phyloP scores from a whole-genome alignment of 2,797 vertebrate species.

The Rhinatrema bivittatum region DNA sequence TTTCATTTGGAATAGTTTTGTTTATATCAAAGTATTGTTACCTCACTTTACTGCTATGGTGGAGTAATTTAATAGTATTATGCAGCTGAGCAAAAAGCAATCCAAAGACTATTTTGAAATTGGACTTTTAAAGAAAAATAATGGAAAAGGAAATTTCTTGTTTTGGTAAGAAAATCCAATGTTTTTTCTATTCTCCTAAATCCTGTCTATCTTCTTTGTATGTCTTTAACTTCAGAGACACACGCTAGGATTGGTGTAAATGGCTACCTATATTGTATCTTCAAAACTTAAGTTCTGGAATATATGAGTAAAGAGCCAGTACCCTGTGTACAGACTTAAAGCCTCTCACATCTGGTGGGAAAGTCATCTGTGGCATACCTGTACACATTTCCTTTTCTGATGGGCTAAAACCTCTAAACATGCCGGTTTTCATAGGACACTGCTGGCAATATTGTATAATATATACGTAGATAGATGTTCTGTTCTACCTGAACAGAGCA shows the following conservation, averaged over 20 bases:
- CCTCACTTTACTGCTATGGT: slow-evolving; percentile 22
- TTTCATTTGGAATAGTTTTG: no score
- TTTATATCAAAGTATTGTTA: slow-evolving; percentile 32
- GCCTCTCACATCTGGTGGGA: slow-evolving; percentile 19
- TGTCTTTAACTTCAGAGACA: slow-evolving; percentile 64
- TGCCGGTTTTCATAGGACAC: slow-evolving; percentile 29
- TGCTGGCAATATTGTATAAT: slow-evolving; percentile 28
- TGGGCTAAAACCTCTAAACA: slow-evolving; percentile 23
- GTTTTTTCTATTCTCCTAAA: slow-evolving; percentile 27
- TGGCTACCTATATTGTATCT: slow-evolving; percentile 66
- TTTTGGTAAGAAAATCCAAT: no score
- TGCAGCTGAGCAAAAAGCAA: slow-evolving; percentile 12
- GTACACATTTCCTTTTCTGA: slow-evolving; percentile 14
- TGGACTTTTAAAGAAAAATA: not conserved
- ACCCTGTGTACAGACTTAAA: not conserved
- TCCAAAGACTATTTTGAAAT: slow-evolving; percentile 15
- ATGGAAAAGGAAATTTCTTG: no score
- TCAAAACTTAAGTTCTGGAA: slow-evolving; percentile 35
- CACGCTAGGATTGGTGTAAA: slow-evolving; percentile 50
- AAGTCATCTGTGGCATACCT: slow-evolving; percentile 23
- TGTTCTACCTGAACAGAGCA: slow-evolving; percentile 32
- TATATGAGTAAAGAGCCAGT: slow-evolving; percentile 1
- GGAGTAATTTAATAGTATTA: not conserved
- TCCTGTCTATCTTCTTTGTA: slow-evolving; percentile 45
- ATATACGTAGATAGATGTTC: not conserved